These are phyloP conservation scores for Morus bassanus DNA, from an alignment of 2,797 vertebrate genomes.

Conservation along the genomic window DNA sequence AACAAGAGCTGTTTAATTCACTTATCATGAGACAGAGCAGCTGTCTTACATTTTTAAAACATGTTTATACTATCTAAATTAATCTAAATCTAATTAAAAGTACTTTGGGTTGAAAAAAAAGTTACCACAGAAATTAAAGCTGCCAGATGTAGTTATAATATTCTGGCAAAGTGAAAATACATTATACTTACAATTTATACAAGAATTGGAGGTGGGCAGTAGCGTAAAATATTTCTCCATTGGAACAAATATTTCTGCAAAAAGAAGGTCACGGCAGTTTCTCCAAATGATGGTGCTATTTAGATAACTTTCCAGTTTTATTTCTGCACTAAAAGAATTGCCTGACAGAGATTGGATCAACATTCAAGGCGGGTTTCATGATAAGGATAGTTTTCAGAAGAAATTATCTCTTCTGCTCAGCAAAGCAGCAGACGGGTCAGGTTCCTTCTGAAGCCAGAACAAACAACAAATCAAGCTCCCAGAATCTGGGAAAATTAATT, in stretches of 20 bases:
- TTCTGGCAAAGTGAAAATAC: background rate
- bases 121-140: conserved; percentile 11
- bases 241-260: background rate
- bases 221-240: background rate
- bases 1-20: conserved; percentile 15
- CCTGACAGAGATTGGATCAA: background rate
- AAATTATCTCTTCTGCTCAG: background rate
- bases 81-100: conserved; percentile 61
- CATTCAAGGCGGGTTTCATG: background rate
- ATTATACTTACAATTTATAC: background rate
- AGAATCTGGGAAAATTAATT: background rate
- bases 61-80: conserved; percentile 27
- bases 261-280: background rate
- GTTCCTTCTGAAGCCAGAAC: conserved; percentile 3
- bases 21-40: conserved; percentile 29
- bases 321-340: background rate
- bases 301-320: background rate
- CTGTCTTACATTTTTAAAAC: conserved; percentile 38
- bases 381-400: conserved; percentile 5
- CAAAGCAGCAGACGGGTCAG: background rate
- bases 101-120: conserved; percentile 14
- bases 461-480: background rate
- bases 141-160: background rate
- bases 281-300: background rate
- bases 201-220: background rate